Conservation (phyloP, 30 jellyfish, hydroid and myxozoan species). For the Turritopsis rubra region DNA sequence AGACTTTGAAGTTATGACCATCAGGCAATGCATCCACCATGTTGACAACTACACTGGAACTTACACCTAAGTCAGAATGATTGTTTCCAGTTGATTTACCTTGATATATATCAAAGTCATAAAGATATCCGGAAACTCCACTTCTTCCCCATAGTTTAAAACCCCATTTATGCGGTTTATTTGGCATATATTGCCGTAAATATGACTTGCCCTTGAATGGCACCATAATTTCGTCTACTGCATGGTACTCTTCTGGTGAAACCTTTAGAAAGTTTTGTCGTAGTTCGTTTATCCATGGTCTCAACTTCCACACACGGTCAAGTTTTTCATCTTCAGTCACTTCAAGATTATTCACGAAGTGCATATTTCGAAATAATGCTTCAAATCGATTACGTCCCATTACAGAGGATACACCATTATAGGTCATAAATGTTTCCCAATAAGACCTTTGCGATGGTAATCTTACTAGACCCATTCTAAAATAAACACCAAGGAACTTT, state of each 20-base stretch:
- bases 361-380: slow-evolving; percentile 18
- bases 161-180: slow-evolving; percentile 35
- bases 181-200: slow-evolving; percentile 21
- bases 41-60: slow-evolving; percentile 19
- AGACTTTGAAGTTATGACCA: background rate
- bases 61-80: slow-evolving; percentile 7
- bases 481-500: slow-evolving; percentile 29
- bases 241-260: slow-evolving; percentile 34
- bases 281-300: slow-evolving; percentile 19
- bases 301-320: slow-evolving; percentile 21
- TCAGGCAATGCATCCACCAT: no score
- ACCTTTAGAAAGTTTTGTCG: slow-evolving; percentile 22
- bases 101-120: slow-evolving; percentile 37
- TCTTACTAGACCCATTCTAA: slow-evolving; percentile 34
- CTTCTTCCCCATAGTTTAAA: slow-evolving; percentile 40
- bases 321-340: slow-evolving; percentile 7
- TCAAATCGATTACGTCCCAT: slow-evolving; percentile 21
- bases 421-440: slow-evolving; percentile 38
- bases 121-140: slow-evolving; percentile 22
- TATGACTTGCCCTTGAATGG: slow-evolving; percentile 28
- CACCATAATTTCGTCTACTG: slow-evolving; percentile 31
- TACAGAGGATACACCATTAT: slow-evolving; percentile 35
- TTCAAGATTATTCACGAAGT: slow-evolving; percentile 27
- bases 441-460: slow-evolving; percentile 35
- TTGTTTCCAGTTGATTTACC: slow-evolving; percentile 28